Conservation (phyloP, 2,888 invertebrate species). For the Drosophila nr. medialis region DNA sequence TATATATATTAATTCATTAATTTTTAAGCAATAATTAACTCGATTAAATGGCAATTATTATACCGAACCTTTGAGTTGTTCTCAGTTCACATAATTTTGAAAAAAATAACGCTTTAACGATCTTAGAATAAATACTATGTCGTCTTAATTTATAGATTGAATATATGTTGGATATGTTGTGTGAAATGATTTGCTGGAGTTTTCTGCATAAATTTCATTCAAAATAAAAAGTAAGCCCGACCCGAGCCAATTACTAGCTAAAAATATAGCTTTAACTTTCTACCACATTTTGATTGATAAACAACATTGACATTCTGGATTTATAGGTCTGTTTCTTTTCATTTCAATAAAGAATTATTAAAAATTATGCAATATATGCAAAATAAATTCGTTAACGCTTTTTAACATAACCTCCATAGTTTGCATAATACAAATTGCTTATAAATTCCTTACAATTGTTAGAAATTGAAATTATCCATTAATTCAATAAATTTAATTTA, state of each 20-base stretch:
- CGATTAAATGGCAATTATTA: slow-evolving; percentile 18
- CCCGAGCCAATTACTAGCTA: slow-evolving; percentile 58
- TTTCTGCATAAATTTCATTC: slow-evolving; percentile 6
- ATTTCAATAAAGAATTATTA: background rate
- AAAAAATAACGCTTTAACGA: slow-evolving; percentile 7
- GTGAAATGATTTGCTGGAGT: slow-evolving; percentile 27
- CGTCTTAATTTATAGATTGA: background rate
- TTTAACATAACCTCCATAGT: background rate
- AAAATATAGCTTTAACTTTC: slow-evolving; percentile 17
- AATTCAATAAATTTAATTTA: background rate
- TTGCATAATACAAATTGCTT: slow-evolving; percentile 14
- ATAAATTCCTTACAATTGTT: slow-evolving; percentile 4
- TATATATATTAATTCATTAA: slow-evolving; percentile 41
- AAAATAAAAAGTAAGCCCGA: slow-evolving; percentile 24
- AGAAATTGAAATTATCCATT: slow-evolving; percentile 28
- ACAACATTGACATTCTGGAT: slow-evolving; percentile 5
- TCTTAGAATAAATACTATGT: slow-evolving; percentile 7
- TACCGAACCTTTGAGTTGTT: slow-evolving; percentile 43
- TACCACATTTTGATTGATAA: slow-evolving; percentile 4
- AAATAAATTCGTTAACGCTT: background rate
- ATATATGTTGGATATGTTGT: slow-evolving; percentile 11
- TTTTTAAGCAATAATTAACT: slow-evolving; percentile 60
- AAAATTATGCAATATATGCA: background rate
- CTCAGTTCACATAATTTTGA: slow-evolving; percentile 25
- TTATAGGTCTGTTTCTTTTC: background rate